Base-by-base conservation (phyloP, 1,140 invertebrate genomes). In the Nasonia giraulti region DNA sequence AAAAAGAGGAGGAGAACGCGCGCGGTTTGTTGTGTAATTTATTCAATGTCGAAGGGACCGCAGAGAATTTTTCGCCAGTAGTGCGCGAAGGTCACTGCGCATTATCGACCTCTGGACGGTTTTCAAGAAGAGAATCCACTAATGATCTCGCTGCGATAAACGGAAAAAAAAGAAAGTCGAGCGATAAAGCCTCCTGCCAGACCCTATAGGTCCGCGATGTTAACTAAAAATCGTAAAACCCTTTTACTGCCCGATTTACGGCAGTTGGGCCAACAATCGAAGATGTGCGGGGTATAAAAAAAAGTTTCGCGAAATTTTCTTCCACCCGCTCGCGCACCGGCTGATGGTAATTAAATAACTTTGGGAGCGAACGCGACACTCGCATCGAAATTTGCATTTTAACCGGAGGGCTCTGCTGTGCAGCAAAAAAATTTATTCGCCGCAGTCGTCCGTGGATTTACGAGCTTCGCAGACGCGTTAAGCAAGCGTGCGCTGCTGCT, bases 201-300 rank as follows among this genome's bases (percentile, higher is more conserved):
- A 50, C 12, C 11, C 14, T 20, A 62, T n/a, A 62, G 5, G 17
- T 62, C 55, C 14, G 2, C 55, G 31, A 27, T 69, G 78, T 80
- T 80, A 47, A 80, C 62, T 80, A 80, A 80, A 80, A 80, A 80
- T 80, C 78, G 78, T 69, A n/a, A 69, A 80, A 68, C 33, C 78
- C 66, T 69, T 80, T 80, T 69, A 69, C 47, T 68, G 66, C 62
- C 20, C 47, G 76, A 78, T 78, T 78, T 78, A 80, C 78, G 78
- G 33, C 62, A 69, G 78, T 80, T 69, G 78, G 20, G 33, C 33
- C 47, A 44, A 69, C 62, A 69, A 80, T 80, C 78, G 78, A 69
- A 44, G n/a, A 47, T 55, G 12, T 27, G 77, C 55, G 27, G 20
- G 77, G 7, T 33, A 75, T 44, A 75, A 31, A 31, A 37, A 44